Evolutionary conservation across 2,797 vertebrate genomes (phyloP), one percentile per base, ranked within the genome.

Genomic region (Coracias cyanogaster): DNA sequence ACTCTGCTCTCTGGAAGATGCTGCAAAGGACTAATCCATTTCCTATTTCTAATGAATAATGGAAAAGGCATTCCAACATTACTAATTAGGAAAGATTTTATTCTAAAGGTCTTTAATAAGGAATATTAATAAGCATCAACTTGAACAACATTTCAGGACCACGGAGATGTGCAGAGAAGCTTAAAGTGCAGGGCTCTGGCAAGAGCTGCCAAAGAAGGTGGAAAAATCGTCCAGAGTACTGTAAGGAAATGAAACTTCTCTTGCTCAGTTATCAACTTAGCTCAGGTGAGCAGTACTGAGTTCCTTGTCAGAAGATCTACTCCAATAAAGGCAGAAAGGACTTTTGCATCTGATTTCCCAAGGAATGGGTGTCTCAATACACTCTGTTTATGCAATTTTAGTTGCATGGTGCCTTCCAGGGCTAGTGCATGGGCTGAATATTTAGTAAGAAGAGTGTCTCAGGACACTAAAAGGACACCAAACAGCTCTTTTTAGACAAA

Each of bases 11-110:
- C 80, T 95, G 84, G 51, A 93, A 94, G 85, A 92, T 60, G 77
- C 72, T 95, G 86, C 65, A 35, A 51, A 95, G 51, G 81, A 90
- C 79, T 95, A 96, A 78, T 80, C 86, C 33, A 51, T 89, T 76
- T 95, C 76, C 93, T 93, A 48, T 22, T 71, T 14, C 84, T 92
- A 33, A 96, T 87, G 91, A 96, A 93, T 95, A 97, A 93, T 93
- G 48, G 82, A 95, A 90, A 66, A 95, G 65, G 67, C 82, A 94
- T 45, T 95, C 90, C 74, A 91, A 85, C 20, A 3, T 65, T 66
- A 49, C 76, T 92, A 94, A 89, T 90, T 65, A 90, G 71, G 81
- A 16, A 72, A 74, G 72, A 81, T 93, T 96, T 96, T 90, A 90
- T 96, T 96, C 92, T 84, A 70, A 74, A 62, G 52, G 67, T 39